phyloP scores from a whole-genome alignment of 2,888 invertebrate genomes.

The Agrotis ipsilon region DNA sequence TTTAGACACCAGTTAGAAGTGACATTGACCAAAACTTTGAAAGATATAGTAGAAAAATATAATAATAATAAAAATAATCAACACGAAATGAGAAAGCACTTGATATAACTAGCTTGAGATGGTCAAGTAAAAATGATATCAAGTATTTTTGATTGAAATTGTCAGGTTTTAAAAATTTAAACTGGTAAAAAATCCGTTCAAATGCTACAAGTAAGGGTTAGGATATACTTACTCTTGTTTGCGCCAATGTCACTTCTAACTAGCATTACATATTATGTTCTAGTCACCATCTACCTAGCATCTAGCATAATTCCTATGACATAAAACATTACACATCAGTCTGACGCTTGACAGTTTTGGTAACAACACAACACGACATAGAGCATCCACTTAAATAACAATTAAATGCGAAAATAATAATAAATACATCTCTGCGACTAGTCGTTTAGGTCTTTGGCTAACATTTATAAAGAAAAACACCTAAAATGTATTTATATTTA shows the following conservation, averaged over 20 bases:
- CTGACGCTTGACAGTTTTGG: conserved; percentile 77
- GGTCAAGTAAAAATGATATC: not conserved
- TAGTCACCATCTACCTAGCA: conserved; percentile 54
- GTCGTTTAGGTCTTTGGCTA: conserved; percentile 87
- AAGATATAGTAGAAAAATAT: not conserved
- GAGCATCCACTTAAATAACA: conserved; percentile 57
- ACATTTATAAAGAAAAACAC: conserved; percentile 71
- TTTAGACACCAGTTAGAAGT: conserved; percentile 21
- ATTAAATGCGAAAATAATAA: conserved; percentile 79
- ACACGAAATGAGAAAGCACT: not conserved
- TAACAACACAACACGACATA: conserved; percentile 77
- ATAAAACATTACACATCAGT: conserved; percentile 67
- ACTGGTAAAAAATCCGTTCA: not conserved
- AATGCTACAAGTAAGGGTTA: not conserved
- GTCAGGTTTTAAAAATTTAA: not conserved
- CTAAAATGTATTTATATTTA: conserved; percentile 58
- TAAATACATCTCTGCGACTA: conserved; percentile 85
- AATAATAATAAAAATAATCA: not conserved
- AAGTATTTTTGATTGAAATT: not conserved
- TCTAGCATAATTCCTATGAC: conserved; percentile 62
- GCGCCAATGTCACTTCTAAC: conserved; percentile 9
- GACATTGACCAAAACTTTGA: conserved; percentile 13
- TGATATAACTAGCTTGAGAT: not conserved
- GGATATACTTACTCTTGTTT: not conserved
- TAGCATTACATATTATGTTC: conserved; percentile 18